Evolutionary conservation across 2,113 vertebrate species (phyloP).

Genomic region (Gymnobelideus leadbeateri): DNA sequence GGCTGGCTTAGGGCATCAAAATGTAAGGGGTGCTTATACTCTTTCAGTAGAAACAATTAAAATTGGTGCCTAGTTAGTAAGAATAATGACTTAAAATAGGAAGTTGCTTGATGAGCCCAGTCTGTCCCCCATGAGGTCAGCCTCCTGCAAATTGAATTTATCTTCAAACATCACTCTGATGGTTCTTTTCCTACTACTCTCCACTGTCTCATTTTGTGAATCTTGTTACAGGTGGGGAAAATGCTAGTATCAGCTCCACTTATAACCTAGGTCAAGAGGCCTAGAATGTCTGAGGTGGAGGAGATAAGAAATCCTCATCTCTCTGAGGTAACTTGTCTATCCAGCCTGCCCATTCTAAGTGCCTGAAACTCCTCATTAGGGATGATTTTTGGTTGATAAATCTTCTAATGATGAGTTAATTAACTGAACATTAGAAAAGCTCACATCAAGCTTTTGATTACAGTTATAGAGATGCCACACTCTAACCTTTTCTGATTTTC

Average conservation of each 20-base stretch:
- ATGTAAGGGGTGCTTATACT: neutral
- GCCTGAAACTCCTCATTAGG: neutral
- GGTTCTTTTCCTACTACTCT: neutral
- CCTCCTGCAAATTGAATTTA: neutral
- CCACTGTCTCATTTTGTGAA: neutral
- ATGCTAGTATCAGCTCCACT: neutral
- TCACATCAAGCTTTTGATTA: slow-evolving; percentile 69
- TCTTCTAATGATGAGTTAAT: slow-evolving; percentile 65
- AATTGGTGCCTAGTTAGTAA: neutral
- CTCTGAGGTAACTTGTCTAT: neutral
- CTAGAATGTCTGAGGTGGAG: too few species aligned
- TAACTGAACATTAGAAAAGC: slow-evolving; percentile 63
- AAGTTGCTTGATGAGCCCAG: neutral
- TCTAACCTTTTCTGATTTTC: slow-evolving; percentile 74
- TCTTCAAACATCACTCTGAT: neutral
- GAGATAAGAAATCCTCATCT: accelerated
- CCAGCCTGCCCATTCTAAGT: neutral
- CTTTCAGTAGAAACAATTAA: neutral
- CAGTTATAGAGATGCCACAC: slow-evolving; percentile 65
- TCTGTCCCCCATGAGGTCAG: neutral
- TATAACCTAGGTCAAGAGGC: neutral
- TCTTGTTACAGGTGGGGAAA: neutral
- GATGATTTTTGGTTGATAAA: neutral
- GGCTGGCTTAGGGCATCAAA: neutral
- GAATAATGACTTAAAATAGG: neutral